Conservation (phyloP, 2,797 vertebrate species). For the Lacerta viridis region DNA sequence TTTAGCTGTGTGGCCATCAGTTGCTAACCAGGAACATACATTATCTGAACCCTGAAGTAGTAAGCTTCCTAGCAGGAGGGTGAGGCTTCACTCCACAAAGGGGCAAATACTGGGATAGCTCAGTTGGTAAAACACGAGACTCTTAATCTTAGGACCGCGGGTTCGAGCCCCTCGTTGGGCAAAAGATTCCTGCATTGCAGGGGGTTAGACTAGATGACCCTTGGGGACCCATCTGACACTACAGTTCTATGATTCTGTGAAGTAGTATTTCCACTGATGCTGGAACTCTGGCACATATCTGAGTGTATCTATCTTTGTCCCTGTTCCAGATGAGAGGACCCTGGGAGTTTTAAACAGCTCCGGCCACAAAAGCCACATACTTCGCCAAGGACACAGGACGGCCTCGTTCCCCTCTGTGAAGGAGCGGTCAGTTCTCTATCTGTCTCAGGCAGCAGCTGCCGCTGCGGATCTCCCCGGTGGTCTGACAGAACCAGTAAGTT, state of each 20-base stretch:
- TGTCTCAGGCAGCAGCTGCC: slow-evolving; percentile 80
- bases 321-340: slow-evolving; percentile 84
- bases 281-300: neutral
- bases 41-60: neutral
- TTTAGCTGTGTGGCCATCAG: no score
- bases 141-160: no score
- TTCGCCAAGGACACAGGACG: slow-evolving; percentile 73
- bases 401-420: slow-evolving; percentile 81
- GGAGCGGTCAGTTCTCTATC: slow-evolving; percentile 86
- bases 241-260: no score
- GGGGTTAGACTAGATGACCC: no score
- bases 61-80: neutral
- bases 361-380: slow-evolving; percentile 69
- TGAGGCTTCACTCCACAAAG: neutral
- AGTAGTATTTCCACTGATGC: no score
- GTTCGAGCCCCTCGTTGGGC: no score
- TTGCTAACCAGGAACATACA: no score
- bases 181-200: no score
- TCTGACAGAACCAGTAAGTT: slow-evolving; percentile 80
- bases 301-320: neutral
- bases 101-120: neutral
- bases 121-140: no score
- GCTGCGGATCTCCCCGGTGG: slow-evolving; percentile 70
- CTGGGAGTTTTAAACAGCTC: slow-evolving; percentile 76
- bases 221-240: no score